Base-by-base conservation (phyloP, 1,140 invertebrate species). In the Lepidostoma basale region DNA sequence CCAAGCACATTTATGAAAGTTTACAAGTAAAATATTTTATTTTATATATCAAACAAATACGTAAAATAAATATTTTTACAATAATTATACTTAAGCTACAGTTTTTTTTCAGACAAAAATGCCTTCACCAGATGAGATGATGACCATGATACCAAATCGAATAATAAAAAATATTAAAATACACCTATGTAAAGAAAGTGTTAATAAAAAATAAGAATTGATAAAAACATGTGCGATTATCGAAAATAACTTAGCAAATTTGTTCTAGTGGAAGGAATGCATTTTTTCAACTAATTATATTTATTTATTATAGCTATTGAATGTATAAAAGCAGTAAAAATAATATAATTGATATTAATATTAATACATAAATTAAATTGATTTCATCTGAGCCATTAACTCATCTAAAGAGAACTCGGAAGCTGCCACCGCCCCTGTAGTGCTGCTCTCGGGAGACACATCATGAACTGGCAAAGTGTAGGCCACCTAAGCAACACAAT, bases 331-430 rank as follows among this genome's bases (percentile, higher is more conserved):
- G 18, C 18, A 30, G 30, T 65, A 12, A 33, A 39, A 67, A 42
- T 58, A 25, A 33, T 56, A 25, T 59, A 22, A 16, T 67, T 47
- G 14, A 45, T 45, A 5, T 5, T 23, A 49, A 63, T 49, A 28
- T 20, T 1, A 62, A 49, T 28, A 18, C 14, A 63, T 49, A 23
- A 12, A 49, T 66, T 84, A 90, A 76, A 95, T 88, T 14, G 86
- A 85, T 84, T 96, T 95, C 92, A 97, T 92, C 82, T 94, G 88
- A 36, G 88, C 88, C 92, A 96, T 96, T 58, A 97, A 83, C 59
- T 97, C 94, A 65, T 96, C 94, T 63, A 97, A 81, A 74, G 80
- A 82, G 6, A 82, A 75, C 68, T 83, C 81, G 4, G 79, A 79
- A 0, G 81, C 81, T 0, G 79, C 81, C 4, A 79, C 77, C 9